Conservation (phyloP, 2,797 vertebrate species). For the Sciaenops ocellatus region DNA sequence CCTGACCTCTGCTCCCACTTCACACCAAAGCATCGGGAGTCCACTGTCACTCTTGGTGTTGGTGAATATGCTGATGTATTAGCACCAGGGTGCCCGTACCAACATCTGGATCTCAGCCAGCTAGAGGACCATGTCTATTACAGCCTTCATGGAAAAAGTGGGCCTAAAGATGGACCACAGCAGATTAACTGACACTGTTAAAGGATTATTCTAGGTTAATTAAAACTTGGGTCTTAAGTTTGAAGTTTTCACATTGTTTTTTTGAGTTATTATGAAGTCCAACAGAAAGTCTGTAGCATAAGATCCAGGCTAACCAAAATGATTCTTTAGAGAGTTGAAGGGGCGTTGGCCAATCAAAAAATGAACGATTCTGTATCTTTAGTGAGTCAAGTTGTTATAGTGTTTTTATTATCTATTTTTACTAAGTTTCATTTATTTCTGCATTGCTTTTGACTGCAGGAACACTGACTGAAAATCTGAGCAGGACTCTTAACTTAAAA, state of each 20-base stretch:
- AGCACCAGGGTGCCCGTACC: conserved; percentile 40
- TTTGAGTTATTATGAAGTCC: background rate
- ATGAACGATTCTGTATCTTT: background rate
- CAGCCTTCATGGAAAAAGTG: conserved; percentile 11
- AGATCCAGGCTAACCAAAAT: no score
- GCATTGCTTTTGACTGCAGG: background rate
- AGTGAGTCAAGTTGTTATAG: background rate
- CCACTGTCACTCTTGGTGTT: background rate
- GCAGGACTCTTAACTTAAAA: background rate
- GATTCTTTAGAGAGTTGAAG: background rate
- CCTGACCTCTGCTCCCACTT: conserved; percentile 33
- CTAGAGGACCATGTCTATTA: conserved; percentile 68
- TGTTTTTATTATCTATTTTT: background rate
- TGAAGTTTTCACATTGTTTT: background rate
- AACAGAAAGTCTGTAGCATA: background rate
- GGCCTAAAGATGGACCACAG: conserved; percentile 25
- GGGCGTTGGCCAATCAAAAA: background rate
- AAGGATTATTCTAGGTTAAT: conserved; percentile 1
- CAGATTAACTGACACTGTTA: conserved; percentile 1
- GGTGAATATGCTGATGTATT: conserved; percentile 59
- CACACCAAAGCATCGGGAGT: conserved; percentile 21
- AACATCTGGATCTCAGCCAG: conserved; percentile 56
- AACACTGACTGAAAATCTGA: background rate
- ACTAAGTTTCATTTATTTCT: background rate
- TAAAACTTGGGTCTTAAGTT: background rate